A percentile compares a stretch with the other conserved stretches of the same genome.
These are phyloP conservation scores for Mareca strepera DNA, from an alignment of 2,797 vertebrate species.

Conservation along the genomic window DNA sequence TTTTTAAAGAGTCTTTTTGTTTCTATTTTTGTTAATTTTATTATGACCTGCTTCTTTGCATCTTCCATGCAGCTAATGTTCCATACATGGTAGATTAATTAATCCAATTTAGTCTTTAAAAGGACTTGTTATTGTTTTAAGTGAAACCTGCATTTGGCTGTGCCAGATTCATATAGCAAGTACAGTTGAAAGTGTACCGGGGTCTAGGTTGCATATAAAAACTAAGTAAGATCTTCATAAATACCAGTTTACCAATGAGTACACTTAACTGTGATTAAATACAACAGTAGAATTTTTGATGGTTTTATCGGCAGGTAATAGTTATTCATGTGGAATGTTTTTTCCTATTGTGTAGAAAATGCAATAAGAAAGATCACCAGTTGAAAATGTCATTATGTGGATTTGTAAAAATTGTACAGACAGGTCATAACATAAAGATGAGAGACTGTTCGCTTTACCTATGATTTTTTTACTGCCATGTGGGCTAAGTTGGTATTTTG, in stretches of 20 bases:
- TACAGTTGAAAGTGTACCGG: background rate
- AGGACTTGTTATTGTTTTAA: background rate
- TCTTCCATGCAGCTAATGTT: background rate
- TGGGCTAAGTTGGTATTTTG: background rate
- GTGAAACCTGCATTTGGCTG: background rate
- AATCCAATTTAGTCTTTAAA: too few species aligned
- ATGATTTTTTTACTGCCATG: background rate
- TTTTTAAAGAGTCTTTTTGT: background rate
- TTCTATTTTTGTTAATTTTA: background rate
- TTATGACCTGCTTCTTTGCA: background rate
- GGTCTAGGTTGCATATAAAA: background rate
- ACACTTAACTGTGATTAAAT: background rate
- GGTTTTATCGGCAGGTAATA: background rate
- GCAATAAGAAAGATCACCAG: background rate
- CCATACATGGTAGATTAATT: background rate
- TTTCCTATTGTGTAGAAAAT: background rate
- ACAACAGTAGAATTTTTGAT: background rate
- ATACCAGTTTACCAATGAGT: background rate
- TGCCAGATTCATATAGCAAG: background rate
- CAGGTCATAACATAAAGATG: background rate
- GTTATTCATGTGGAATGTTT: background rate
- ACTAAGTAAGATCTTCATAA: background rate
- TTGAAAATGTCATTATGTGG: background rate
- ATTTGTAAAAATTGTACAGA: background rate
- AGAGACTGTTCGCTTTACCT: background rate